Evolutionary conservation across 2,797 vertebrate genomes (phyloP).

Genomic region (Sarcophilus harrisii): DNA sequence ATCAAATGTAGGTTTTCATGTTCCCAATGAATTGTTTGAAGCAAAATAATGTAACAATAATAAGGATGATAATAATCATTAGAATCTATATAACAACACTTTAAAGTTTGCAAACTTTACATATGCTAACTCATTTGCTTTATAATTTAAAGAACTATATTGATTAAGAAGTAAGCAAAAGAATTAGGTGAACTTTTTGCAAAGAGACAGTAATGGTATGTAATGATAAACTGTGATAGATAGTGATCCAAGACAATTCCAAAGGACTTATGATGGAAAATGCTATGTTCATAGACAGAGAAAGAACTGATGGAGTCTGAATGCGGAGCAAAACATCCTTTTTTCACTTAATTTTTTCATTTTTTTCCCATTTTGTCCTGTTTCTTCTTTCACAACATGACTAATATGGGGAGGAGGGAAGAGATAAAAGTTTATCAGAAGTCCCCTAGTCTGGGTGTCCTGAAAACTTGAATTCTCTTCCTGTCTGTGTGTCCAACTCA

Average conservation of each 20-base stretch:
- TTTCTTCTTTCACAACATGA: background rate
- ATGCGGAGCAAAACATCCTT: no score
- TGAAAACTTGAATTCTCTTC: background rate
- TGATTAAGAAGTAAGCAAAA: background rate
- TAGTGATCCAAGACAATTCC: background rate
- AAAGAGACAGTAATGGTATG: background rate
- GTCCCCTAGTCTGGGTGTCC: background rate
- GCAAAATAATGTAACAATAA: background rate
- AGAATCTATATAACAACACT: background rate
- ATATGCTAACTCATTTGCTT: background rate
- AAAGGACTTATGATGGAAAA: background rate
- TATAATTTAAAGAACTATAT: background rate
- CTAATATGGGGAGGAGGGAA: background rate
- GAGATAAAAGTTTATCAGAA: background rate
- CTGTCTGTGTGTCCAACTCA: background rate
- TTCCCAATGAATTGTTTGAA: background rate
- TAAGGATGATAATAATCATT: background rate
- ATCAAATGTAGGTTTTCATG: background rate
- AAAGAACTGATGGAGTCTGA: background rate
- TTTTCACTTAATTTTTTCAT: background rate
- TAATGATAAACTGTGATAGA: background rate
- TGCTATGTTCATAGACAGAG: background rate
- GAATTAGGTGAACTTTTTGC: background rate
- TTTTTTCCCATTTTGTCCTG: background rate
- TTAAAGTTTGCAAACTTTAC: background rate